These are phyloP conservation scores for Aphrocallistes beatrix DNA, from an alignment of 37 sponge, comb jelly and placozoan genomes.

Conservation along the genomic window DNA sequence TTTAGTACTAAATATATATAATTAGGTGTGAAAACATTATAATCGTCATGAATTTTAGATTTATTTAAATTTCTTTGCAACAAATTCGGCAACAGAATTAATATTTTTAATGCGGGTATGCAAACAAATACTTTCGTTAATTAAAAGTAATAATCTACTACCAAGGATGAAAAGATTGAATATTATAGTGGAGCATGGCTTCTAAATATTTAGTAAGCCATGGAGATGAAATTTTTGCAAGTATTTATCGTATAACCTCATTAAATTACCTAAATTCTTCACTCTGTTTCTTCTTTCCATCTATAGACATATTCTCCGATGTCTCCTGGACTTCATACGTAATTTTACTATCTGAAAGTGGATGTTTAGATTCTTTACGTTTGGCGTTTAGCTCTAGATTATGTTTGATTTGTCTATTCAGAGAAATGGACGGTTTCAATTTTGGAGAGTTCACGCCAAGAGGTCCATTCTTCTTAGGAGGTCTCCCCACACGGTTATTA, in stretches of 20 bases:
- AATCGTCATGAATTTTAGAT: too few species aligned
- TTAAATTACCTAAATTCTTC: not conserved
- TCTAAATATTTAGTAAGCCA: too few species aligned
- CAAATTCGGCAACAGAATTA: too few species aligned
- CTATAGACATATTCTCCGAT: not conserved
- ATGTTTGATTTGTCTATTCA: not conserved
- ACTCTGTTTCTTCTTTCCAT: not conserved
- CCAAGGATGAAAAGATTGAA: too few species aligned
- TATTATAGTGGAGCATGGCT: too few species aligned
- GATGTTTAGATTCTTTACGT: not conserved
- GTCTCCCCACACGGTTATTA: not conserved
- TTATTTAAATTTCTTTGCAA: too few species aligned
- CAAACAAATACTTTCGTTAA: too few species aligned
- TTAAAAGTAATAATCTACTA: too few species aligned
- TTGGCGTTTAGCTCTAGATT: not conserved
- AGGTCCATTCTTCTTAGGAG: not conserved
- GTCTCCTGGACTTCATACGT: not conserved
- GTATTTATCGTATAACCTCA: not conserved
- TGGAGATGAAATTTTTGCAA: too few species aligned
- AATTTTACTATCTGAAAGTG: not conserved
- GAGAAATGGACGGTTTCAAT: not conserved
- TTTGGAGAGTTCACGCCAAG: not conserved
- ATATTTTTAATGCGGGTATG: too few species aligned
- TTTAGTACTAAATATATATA: too few species aligned
- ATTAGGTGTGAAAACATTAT: too few species aligned